Conservation (phyloP, 2,888 invertebrate genomes). For the Gymnoscelis rufifasciata region DNA sequence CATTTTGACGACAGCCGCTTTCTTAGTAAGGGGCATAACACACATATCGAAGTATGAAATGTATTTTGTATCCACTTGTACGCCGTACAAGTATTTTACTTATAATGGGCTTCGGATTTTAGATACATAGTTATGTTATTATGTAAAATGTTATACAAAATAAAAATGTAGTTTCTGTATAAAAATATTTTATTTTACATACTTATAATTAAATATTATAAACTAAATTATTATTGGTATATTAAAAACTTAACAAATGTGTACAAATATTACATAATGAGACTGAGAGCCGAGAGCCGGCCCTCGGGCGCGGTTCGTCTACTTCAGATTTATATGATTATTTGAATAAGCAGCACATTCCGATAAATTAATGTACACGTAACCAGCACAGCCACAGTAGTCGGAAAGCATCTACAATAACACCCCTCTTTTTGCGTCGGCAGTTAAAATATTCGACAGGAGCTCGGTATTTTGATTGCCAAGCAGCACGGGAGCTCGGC, state of each 20-base stretch:
- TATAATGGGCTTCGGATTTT: not conserved
- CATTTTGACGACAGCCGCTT: no score
- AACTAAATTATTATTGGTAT: slow-evolving; percentile 39
- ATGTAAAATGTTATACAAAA: not conserved
- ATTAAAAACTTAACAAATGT: slow-evolving; percentile 44
- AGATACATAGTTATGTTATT: not conserved
- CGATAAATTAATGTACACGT: no score
- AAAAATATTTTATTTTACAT: slow-evolving; percentile 32
- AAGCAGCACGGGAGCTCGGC: no score
- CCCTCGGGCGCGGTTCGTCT: no score
- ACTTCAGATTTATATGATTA: no score
- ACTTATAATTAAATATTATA: slow-evolving; percentile 12
- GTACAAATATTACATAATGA: slow-evolving; percentile 4
- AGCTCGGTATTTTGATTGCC: no score
- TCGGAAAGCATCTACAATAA: no score
- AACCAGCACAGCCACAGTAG: no score
- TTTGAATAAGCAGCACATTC: no score
- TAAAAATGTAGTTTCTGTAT: slow-evolving; percentile 15
- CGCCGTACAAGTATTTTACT: not conserved
- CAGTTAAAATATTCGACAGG: no score
- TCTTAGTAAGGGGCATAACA: not conserved
- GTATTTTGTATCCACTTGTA: not conserved
- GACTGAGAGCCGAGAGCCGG: not conserved
- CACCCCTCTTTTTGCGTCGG: no score
- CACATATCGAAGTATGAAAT: not conserved